Evolutionary conservation across 2,797 vertebrate genomes (phyloP).

Genomic region (Podarcis lilfordi): DNA sequence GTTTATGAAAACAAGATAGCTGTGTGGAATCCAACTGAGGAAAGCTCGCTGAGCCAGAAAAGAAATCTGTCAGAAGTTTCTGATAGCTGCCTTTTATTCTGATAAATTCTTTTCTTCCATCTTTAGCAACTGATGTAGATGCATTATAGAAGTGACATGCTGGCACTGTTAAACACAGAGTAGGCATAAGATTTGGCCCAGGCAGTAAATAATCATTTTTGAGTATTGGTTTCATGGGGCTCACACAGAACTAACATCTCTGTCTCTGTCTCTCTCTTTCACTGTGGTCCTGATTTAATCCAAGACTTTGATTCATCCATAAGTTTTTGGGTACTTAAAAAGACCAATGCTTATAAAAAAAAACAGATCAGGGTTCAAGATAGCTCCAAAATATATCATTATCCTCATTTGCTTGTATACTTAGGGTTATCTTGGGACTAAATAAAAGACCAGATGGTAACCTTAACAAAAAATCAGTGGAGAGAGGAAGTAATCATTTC

Average conservation of each 20-base stretch:
- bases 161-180: conserved; percentile 25
- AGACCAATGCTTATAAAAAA: background rate
- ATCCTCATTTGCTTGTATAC: background rate
- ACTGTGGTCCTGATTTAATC: conserved; percentile 20
- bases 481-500: background rate
- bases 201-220: conserved; percentile 40
- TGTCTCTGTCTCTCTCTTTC: background rate
- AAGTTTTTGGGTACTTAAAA: background rate
- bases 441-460: background rate
- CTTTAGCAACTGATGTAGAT: conserved; percentile 45
- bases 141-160: conserved; percentile 21
- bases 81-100: conserved; percentile 52
- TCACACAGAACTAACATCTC: conserved; percentile 29
- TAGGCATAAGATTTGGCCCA: conserved; percentile 38
- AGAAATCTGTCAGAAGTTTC: conserved; percentile 55
- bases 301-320: background rate
- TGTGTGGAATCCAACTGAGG: conserved; percentile 42
- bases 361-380: background rate
- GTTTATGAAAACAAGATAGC: conserved; percentile 39
- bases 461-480: background rate
- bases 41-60: conserved; percentile 61
- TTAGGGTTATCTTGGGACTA: background rate
- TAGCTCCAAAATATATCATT: background rate
- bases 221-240: conserved; percentile 32
- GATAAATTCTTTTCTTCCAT: conserved; percentile 53